Percentiles rank a stretch among this genome's conserved stretches.
phyloP scores from a whole-genome alignment of 2,797 vertebrate genomes.

The Anguilla megastoma region DNA sequence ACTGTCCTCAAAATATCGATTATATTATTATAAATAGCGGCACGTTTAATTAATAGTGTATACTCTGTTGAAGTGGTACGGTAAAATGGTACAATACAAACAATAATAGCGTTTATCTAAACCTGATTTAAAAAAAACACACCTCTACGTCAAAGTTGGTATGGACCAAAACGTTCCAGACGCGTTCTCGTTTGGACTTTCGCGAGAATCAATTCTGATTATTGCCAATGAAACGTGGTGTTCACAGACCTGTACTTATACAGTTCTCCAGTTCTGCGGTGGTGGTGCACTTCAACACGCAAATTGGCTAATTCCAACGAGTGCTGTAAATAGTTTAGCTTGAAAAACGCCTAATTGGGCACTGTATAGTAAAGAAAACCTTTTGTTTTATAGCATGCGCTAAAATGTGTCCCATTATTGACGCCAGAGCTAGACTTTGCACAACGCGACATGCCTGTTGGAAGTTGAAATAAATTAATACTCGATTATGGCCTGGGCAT shows the following conservation, averaged over 20 bases:
- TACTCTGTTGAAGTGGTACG: background rate
- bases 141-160: slow-evolving; percentile 19
- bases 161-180: slow-evolving; percentile 15
- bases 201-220: background rate
- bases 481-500: no score
- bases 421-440: no score
- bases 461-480: no score
- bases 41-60: background rate
- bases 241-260: no score
- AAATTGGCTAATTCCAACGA: background rate
- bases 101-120: background rate
- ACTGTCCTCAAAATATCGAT: background rate
- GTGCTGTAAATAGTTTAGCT: background rate
- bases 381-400: no score
- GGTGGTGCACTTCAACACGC: no score
- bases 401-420: no score
- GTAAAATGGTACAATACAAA: background rate
- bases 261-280: no score
- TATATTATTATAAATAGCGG: background rate
- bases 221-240: background rate
- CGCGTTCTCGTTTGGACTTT: background rate
- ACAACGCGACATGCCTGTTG: no score
- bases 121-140: background rate
- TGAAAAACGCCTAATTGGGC: background rate
- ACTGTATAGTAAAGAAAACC: no score